Conservation (phyloP, 2,888 invertebrate species). For the Oscheius sp. region DNA sequence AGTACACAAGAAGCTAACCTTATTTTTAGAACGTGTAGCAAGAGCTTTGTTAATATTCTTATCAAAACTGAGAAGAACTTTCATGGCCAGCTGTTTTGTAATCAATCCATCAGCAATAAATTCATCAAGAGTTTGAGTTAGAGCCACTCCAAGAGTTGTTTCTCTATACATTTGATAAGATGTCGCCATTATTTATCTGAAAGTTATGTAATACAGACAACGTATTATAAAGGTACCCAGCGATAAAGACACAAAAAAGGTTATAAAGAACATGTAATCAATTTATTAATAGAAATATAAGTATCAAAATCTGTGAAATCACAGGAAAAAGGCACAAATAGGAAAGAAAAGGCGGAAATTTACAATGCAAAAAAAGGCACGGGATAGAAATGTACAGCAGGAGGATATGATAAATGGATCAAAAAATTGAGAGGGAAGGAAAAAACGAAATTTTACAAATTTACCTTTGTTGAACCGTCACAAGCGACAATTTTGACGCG, state of each 20-base stretch:
- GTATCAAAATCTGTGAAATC: neutral
- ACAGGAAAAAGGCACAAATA: conserved; percentile 20
- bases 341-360: neutral
- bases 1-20: conserved; percentile 74
- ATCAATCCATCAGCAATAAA: conserved; percentile 76
- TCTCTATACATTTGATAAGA: conserved; percentile 95
- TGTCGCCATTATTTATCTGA: conserved; percentile 12
- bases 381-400: conserved; percentile 1
- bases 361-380: neutral
- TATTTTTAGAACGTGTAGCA: conserved; percentile 85
- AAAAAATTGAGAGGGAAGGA: neutral
- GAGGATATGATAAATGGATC: neutral
- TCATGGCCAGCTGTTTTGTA: conserved; percentile 24
- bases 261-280: neutral
- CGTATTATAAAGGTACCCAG: too few relatives aligned
- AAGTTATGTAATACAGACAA: neutral
- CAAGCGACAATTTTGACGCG: conserved; percentile 96
- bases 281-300: neutral
- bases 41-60: conserved; percentile 93
- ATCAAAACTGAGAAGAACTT: conserved; percentile 79
- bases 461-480: conserved; percentile 78
- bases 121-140: conserved; percentile 96
- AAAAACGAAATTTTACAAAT: neutral
- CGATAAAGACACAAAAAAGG: neutral
- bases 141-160: conserved; percentile 93